Percentiles rank a stretch among this genome's conserved stretches.
Conservation (phyloP, 1,140 invertebrate genomes). For the Pogonomyrmex californicus region DNA sequence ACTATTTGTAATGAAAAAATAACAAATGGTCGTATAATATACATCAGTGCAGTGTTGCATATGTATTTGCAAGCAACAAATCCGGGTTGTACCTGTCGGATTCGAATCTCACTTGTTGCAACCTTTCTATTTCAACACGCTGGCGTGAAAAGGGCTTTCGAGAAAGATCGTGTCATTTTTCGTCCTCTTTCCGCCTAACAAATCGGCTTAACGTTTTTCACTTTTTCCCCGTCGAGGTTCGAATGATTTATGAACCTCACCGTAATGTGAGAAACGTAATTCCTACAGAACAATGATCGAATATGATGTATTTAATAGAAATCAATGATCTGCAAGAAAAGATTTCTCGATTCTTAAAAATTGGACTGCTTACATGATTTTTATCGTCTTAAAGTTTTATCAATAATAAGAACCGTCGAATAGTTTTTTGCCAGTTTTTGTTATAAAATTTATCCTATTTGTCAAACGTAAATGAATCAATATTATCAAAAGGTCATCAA, state of each 20-base stretch:
- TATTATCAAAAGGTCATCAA: slow-evolving; percentile 9
- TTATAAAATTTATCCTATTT: neutral
- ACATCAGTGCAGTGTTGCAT: neutral
- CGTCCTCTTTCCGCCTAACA: neutral
- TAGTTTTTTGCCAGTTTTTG: neutral
- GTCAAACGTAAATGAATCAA: neutral
- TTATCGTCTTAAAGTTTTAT: neutral
- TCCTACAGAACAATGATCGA: neutral
- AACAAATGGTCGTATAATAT: neutral
- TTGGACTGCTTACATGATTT: neutral
- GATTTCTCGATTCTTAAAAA: neutral
- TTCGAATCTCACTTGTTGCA: slow-evolving; percentile 45
- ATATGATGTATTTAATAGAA: neutral
- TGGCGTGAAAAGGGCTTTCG: slow-evolving; percentile 4
- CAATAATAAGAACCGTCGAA: neutral
- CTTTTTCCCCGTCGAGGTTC: neutral
- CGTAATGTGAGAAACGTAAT: neutral
- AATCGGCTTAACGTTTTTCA: slow-evolving; percentile 1
- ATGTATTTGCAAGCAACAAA: slow-evolving; percentile 30
- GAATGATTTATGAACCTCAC: slow-evolving; percentile 23
- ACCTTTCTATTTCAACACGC: neutral
- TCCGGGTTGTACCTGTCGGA: slow-evolving; percentile 19
- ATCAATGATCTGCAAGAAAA: neutral
- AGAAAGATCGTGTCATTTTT: slow-evolving; percentile 11
- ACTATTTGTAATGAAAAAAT: neutral